Conservation (phyloP, 1,140 invertebrate species). For the Latrodectus geometricus region DNA sequence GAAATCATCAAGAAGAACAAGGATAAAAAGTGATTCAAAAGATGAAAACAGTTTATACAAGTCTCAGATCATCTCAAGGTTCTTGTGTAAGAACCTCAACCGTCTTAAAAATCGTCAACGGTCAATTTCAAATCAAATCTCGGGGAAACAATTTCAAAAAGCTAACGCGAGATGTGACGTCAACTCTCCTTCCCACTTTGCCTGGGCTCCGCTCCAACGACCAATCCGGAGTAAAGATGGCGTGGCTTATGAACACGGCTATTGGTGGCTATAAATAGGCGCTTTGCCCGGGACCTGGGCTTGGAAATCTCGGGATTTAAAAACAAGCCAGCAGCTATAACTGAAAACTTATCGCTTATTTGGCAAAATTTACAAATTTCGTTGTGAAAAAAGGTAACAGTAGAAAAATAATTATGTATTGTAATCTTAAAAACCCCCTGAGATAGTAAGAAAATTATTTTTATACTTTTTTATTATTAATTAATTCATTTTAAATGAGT, state of each 20-base stretch:
- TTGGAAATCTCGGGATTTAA: background rate
- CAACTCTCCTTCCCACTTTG: constrained; percentile 43
- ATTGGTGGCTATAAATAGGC: constrained; percentile 55
- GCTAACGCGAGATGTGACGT: constrained; percentile 17
- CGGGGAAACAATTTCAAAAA: background rate
- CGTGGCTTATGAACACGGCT: background rate
- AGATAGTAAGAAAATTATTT: no score
- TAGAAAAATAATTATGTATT: no score
- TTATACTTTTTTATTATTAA: no score
- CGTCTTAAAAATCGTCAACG: constrained; percentile 23
- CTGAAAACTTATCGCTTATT: background rate
- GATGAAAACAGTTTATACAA: background rate
- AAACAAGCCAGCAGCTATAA: background rate
- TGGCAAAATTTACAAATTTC: background rate
- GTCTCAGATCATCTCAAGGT: constrained; percentile 5
- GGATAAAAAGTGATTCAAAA: constrained; percentile 1
- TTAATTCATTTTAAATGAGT: no score
- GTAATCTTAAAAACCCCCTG: no score
- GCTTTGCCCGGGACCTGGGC: constrained; percentile 35
- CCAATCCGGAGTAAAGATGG: background rate
- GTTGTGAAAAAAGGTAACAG: background rate
- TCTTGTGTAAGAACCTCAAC: constrained; percentile 21
- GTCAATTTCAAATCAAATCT: constrained; percentile 37
- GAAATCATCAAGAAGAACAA: constrained; percentile 13
- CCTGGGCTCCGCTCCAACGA: constrained; percentile 3